Percentiles rank a stretch among this genome's conserved stretches.
Conservation (phyloP, 2,888 invertebrate genomes). For the Therioaphis trifolii region DNA sequence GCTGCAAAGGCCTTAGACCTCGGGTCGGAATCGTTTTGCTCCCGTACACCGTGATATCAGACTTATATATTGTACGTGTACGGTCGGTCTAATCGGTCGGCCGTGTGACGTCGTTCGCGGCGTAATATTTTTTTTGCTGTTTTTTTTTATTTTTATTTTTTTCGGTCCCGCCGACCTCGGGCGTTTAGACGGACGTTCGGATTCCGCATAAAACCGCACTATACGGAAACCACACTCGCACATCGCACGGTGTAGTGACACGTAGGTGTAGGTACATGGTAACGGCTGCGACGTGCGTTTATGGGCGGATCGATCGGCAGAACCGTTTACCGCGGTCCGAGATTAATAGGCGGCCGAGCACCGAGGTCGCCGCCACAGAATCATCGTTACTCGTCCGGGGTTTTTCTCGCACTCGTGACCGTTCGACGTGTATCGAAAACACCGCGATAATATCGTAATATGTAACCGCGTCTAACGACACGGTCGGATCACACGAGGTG, state of each 20-base stretch:
- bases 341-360: neutral
- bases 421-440: too few relatives aligned
- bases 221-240: neutral
- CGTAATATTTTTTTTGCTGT: too few relatives aligned
- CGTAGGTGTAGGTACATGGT: too few relatives aligned
- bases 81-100: constrained; percentile 19
- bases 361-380: too few relatives aligned
- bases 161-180: neutral
- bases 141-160: too few relatives aligned
- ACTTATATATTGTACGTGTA: neutral
- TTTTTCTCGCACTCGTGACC: neutral
- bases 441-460: neutral
- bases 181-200: neutral
- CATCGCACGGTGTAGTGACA: neutral
- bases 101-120: too few relatives aligned
- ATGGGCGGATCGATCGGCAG: neutral
- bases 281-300: too few relatives aligned
- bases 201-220: neutral
- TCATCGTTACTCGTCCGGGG: too few relatives aligned
- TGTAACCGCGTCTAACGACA: neutral
- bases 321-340: neutral
- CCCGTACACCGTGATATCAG: neutral
- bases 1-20: constrained; percentile 6
- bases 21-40: neutral
- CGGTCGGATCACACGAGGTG: too few relatives aligned